phyloP scores from a whole-genome alignment of 2,888 invertebrate species.

The Salticus scenicus region DNA sequence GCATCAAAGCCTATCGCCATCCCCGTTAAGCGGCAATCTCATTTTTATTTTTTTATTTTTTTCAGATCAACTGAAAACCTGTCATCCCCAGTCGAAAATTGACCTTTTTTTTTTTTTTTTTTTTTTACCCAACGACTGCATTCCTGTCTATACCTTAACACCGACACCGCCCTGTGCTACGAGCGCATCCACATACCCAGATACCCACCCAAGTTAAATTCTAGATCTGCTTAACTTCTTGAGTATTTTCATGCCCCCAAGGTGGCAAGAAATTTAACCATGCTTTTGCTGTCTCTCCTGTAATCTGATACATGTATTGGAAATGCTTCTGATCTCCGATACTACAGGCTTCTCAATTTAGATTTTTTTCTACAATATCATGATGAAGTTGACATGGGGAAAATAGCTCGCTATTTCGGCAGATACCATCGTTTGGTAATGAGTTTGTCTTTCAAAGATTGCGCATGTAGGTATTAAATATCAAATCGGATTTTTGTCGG shows the following conservation, averaged over 20 bases:
- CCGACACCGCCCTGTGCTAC: constrained; percentile 9
- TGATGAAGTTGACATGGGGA: constrained; percentile 6
- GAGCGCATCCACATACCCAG: background rate
- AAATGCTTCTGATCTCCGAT: background rate
- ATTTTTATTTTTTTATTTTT: background rate
- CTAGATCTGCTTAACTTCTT: background rate
- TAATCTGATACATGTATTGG: constrained; percentile 19
- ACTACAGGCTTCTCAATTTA: background rate
- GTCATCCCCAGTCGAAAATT: constrained; percentile 17
- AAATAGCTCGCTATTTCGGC: background rate
- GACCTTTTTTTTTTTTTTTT: background rate
- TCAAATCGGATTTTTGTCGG: background rate
- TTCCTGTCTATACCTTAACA: background rate
- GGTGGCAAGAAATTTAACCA: constrained; percentile 12
- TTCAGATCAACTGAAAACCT: constrained; percentile 1
- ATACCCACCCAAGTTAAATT: background rate
- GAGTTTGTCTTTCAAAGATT: background rate
- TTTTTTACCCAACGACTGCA: background rate
- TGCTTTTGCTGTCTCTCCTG: background rate
- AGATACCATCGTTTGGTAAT: background rate
- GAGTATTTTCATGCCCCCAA: background rate
- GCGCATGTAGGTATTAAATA: background rate
- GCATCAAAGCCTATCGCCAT: background rate
- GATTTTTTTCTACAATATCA: background rate
- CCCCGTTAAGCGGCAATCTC: background rate